These are phyloP conservation scores for Poeciliopsis infans DNA, from an alignment of 2,797 vertebrate species.

Conservation along the genomic window DNA sequence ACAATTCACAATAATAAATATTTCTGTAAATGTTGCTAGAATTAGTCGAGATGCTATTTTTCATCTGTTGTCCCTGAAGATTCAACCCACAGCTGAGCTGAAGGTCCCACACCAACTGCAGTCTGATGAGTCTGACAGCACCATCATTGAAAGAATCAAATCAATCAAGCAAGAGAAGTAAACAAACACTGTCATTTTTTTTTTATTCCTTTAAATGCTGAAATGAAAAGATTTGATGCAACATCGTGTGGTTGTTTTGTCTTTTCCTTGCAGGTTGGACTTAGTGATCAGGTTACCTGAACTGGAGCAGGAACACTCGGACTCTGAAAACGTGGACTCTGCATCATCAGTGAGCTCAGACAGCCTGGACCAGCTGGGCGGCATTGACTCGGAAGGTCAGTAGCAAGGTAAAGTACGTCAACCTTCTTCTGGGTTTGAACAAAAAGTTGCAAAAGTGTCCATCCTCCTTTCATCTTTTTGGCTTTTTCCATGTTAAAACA, in stretches of 20 bases:
- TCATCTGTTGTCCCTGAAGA: background rate
- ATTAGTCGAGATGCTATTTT: no score
- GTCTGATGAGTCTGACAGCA: constrained; percentile 75
- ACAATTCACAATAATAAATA: no score
- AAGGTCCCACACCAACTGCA: constrained; percentile 4
- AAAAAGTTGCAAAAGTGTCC: background rate
- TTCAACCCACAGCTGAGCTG: constrained; percentile 10
- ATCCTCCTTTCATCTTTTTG: background rate
- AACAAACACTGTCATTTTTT: constrained; percentile 49
- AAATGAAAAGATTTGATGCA: background rate
- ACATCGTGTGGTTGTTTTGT: background rate
- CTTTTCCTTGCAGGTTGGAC: constrained; percentile 81
- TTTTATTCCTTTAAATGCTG: background rate
- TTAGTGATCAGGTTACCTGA: constrained; percentile 90
- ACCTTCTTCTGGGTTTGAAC: constrained; percentile 47
- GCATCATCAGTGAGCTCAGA: constrained; percentile 88
- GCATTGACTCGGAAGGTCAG: constrained; percentile 89
- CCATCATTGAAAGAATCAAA: constrained; percentile 88
- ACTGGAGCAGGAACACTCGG: constrained; percentile 89
- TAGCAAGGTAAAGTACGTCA: constrained; percentile 84
- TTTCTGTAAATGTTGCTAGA: no score
- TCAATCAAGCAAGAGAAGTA: constrained; percentile 96
- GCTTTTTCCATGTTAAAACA: background rate
- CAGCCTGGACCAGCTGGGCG: constrained; percentile 81
- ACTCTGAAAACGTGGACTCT: constrained; percentile 89